phyloP scores from a whole-genome alignment of 1,140 invertebrate genomes.

The Yoshiicerus persimilis region DNA sequence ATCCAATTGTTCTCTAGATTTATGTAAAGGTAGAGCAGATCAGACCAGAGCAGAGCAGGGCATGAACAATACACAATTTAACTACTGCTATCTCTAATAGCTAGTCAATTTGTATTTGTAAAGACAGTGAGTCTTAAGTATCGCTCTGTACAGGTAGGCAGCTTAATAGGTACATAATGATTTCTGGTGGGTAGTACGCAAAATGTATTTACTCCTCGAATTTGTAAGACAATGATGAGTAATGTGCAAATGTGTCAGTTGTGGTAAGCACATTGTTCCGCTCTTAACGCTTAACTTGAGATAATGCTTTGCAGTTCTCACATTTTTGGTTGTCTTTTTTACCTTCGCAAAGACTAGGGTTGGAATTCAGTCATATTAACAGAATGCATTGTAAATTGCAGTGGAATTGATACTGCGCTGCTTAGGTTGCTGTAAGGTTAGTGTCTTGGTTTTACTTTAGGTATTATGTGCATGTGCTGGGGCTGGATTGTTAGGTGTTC shows the following conservation, averaged over 20 bases:
- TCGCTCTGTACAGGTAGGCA: neutral
- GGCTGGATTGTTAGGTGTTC: too few relatives aligned
- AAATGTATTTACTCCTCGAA: neutral
- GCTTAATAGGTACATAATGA: neutral
- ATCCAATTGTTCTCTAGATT: neutral
- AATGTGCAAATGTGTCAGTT: constrained; percentile 26
- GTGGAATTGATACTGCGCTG: neutral
- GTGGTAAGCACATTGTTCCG: constrained; percentile 39
- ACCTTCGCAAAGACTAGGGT: neutral
- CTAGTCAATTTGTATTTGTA: neutral
- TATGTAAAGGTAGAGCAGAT: neutral
- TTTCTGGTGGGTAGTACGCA: neutral
- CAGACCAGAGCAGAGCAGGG: neutral
- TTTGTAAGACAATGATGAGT: neutral
- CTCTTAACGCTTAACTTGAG: constrained; percentile 15
- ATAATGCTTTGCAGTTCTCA: neutral
- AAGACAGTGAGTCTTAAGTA: neutral
- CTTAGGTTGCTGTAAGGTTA: neutral
- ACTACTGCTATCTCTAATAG: neutral
- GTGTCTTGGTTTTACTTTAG: neutral
- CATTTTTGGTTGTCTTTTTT: neutral
- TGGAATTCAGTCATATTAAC: neutral
- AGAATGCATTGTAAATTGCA: neutral
- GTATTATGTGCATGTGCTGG: neutral
- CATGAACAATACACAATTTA: neutral